Base-by-base conservation (phyloP, 2,888 invertebrate species). In the Seira musarum region DNA sequence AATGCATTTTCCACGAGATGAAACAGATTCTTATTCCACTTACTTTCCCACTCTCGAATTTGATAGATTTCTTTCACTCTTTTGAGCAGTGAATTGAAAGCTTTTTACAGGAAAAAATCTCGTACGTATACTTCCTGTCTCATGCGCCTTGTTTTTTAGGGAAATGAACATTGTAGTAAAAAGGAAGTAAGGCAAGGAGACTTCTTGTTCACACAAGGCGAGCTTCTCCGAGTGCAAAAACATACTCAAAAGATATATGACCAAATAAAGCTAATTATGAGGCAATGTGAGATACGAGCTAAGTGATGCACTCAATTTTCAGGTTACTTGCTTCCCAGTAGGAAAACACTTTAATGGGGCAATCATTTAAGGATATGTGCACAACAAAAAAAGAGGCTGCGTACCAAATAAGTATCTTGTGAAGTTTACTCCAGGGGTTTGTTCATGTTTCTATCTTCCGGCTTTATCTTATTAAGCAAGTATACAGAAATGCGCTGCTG, bases 61-160 rank as follows among this genome's bases (percentile, higher is more conserved):
- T 53, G 53, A 53, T 53, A 53, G 53, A 53, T 53, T 53, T 53
- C 53, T 53, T 53, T 53, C 53, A 53, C 53, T 13, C 15, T 53
- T 30, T 17, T 17, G 53, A 17, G 53, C n/a, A 53, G 53, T 53
- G 53, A 13, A 53, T 53, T 53, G 53, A 53, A 53, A 53, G 17
- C 53, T 53, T 53, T 13, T 3, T 53, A 53, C 3, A 53, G 53
- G 15, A 53, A 53, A 30, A 30, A 30, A 30, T 30, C 30, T 8
- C 30, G 8, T 30, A 8, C 30, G 30, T 30, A 30, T 8, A 30
- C 8, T 30, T 2, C 30, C 2, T 8, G 3, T 30, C 30, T 30
- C 30, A 30, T 30, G 30, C 30, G 30, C 30, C 3, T 30, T 30
- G 30, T 30, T 2, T 30, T 30, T 30, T 30, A 30, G 30, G n/a